A percentile compares a stretch with the other conserved stretches of the same genome.
phyloP scores from a whole-genome alignment of 1,140 invertebrate genomes.

The Drosophila miranda region DNA sequence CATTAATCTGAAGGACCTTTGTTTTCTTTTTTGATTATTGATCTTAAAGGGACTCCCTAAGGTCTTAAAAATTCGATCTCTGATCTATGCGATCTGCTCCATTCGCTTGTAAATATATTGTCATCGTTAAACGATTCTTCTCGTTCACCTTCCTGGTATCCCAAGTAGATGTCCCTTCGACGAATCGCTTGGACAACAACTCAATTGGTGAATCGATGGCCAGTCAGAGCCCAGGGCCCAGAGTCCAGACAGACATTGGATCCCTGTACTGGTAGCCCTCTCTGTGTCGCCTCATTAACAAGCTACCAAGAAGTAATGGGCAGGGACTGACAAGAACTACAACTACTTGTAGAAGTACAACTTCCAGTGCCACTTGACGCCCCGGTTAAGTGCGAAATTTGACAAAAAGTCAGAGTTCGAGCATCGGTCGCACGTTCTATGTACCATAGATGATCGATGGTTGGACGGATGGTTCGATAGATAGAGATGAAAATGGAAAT shows the following conservation, averaged over 20 bases:
- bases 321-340: not conserved
- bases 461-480: not conserved
- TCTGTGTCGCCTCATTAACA: conserved; percentile 64
- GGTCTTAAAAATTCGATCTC: not conserved
- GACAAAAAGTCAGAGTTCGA: conserved; percentile 38
- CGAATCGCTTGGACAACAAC: conserved; percentile 6
- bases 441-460: conserved; percentile 11
- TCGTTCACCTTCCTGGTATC: conserved; percentile 26
- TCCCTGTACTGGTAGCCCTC: conserved; percentile 32
- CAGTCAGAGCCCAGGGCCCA: not conserved
- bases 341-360: not conserved
- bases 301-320: conserved; percentile 53
- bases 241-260: conserved; percentile 3
- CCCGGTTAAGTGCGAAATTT: conserved; percentile 69
- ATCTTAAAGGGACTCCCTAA: too few species aligned
- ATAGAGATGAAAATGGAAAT: not conserved
- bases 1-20: too few species aligned
- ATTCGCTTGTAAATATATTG: conserved; percentile 17
- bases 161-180: conserved; percentile 11
- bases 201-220: conserved; percentile 8
- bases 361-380: conserved; percentile 62
- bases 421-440: not conserved
- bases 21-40: too few species aligned
- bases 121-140: conserved; percentile 2
- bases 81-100: conserved; percentile 13